Evolutionary conservation across 2,113 vertebrate species (phyloP).

Genomic region (Pycnonotus jocosus): DNA sequence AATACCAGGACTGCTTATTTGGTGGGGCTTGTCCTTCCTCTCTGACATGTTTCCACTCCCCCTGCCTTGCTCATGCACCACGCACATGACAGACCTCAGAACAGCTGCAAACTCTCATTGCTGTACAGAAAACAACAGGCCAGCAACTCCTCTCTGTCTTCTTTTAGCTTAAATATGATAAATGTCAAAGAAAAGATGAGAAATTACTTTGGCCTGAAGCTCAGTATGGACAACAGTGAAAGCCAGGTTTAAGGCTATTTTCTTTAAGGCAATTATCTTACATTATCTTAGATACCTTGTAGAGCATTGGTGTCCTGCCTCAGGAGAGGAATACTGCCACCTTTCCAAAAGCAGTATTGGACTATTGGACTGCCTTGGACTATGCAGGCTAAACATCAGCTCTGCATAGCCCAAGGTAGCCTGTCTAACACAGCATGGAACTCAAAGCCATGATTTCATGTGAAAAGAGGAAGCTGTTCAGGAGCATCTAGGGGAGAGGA

Average conservation of each 20-base stretch:
- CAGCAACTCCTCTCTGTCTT: background rate
- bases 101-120: conserved; percentile 25
- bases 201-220: background rate
- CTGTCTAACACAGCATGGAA: background rate
- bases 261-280: background rate
- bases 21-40: background rate
- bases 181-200: background rate
- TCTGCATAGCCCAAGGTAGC: background rate
- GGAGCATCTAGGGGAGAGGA: background rate
- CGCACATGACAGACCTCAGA: background rate
- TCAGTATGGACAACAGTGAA: background rate
- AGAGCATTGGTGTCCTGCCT: background rate
- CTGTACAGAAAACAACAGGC: background rate
- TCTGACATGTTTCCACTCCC: fast-evolving
- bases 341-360: background rate
- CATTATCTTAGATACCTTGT: background rate
- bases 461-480: background rate
- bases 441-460: background rate
- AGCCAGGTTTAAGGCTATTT: background rate
- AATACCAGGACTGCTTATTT: background rate
- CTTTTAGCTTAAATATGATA: background rate
- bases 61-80: background rate
- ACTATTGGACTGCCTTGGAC: no score
- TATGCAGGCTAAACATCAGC: background rate
- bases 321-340: background rate